Evolutionary conservation across 1,140 invertebrate species (phyloP).

Genomic region (Mya arenaria): DNA sequence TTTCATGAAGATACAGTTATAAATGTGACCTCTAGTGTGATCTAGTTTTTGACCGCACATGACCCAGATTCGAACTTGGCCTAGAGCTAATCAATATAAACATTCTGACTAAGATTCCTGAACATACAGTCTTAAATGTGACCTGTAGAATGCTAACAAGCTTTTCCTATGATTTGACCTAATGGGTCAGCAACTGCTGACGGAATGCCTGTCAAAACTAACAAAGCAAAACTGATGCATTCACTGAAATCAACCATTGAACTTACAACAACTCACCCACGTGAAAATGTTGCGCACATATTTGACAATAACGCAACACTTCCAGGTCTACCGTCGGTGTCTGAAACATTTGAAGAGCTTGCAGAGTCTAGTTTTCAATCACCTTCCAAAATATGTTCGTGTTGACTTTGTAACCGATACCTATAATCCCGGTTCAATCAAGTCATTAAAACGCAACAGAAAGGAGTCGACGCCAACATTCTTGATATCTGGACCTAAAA

Average conservation of each 20-base stretch:
- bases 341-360: neutral
- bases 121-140: no score
- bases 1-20: no score
- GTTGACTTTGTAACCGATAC: slow-evolving; percentile 24
- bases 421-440: neutral
- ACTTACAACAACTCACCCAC: neutral
- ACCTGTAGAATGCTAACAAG: no score
- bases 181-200: slow-evolving; percentile 31
- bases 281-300: neutral
- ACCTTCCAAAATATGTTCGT: neutral
- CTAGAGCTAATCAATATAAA: no score
- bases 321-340: neutral
- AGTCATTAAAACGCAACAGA: neutral
- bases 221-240: slow-evolving; percentile 39
- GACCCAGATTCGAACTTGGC: no score
- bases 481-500: neutral
- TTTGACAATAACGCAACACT: neutral
- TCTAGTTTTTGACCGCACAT: no score
- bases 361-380: neutral
- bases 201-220: slow-evolving; percentile 39
- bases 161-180: slow-evolving; percentile 18
- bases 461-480: neutral
- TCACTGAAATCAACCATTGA: slow-evolving; percentile 5
- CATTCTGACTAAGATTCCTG: no score
- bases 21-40: no score